A percentile compares a stretch with the other conserved stretches of the same genome.
Conservation (phyloP, 2,797 vertebrate genomes). For the Lerista edwardsae region DNA sequence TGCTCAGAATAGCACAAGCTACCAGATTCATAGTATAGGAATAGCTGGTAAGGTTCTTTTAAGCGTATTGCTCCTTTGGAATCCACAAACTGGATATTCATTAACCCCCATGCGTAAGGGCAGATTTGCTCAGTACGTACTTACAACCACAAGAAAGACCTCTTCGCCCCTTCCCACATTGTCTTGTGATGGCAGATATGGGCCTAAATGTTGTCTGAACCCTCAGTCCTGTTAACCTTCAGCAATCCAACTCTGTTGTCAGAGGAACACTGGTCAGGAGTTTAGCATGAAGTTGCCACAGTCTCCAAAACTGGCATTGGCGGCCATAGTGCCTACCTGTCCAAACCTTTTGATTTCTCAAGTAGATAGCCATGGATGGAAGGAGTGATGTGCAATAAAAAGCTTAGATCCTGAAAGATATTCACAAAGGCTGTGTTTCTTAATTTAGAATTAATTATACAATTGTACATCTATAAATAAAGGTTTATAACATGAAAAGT, state of each 20-base stretch:
- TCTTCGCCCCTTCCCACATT: neutral
- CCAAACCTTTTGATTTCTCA: constrained; percentile 17
- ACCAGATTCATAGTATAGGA: constrained; percentile 3
- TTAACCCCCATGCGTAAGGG: constrained; percentile 18
- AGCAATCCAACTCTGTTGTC: constrained; percentile 12
- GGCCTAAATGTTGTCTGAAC: neutral
- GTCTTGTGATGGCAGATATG: neutral
- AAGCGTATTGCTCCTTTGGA: constrained; percentile 31
- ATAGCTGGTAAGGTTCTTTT: constrained; percentile 16
- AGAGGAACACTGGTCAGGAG: neutral
- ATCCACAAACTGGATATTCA: constrained; percentile 18
- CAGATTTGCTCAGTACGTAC: neutral
- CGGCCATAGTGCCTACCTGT: constrained; percentile 16
- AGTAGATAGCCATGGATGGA: constrained; percentile 37
- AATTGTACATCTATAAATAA: constrained; percentile 83
- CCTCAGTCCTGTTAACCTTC: neutral
- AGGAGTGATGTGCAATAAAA: constrained; percentile 67
- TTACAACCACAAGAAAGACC: neutral
- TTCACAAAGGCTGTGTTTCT: constrained; percentile 74
- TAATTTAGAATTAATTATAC: constrained; percentile 71
- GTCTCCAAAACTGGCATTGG: constrained; percentile 15
- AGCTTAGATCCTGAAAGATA: constrained; percentile 59
- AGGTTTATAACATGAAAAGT: constrained; percentile 76
- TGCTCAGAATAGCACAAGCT: constrained; percentile 1
- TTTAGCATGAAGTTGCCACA: constrained; percentile 32